Conservation (phyloP, 2,888 invertebrate species). For the Agapostemon virescens region DNA sequence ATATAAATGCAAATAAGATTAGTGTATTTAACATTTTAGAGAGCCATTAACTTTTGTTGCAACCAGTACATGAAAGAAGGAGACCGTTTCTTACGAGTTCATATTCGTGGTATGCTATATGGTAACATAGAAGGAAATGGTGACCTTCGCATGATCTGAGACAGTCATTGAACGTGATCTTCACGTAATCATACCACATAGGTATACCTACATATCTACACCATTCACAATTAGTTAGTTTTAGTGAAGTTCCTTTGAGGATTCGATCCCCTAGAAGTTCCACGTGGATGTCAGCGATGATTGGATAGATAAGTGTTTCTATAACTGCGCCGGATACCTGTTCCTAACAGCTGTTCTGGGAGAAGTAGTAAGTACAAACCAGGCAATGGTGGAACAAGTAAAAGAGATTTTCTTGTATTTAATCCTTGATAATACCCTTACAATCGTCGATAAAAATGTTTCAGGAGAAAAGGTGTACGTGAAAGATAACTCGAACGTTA, state of each 20-base stretch:
- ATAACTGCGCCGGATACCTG: neutral
- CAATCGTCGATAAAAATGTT: neutral
- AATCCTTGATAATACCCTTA: neutral
- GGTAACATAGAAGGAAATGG: neutral
- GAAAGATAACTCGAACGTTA: neutral
- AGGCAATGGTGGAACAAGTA: neutral
- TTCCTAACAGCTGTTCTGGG: slow-evolving; percentile 3
- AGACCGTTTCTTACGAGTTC: too few relatives aligned
- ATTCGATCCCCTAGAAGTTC: neutral
- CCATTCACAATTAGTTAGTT: neutral
- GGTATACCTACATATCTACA: neutral
- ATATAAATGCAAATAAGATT: too few relatives aligned
- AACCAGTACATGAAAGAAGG: too few relatives aligned
- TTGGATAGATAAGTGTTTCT: slow-evolving; percentile 16
- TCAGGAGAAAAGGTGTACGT: neutral
- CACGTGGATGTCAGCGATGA: neutral
- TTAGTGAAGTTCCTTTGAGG: neutral
- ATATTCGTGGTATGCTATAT: neutral
- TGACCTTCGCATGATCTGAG: neutral
- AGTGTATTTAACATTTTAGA: too few relatives aligned
- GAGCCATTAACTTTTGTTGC: too few relatives aligned
- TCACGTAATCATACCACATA: neutral
- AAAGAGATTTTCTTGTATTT: neutral
- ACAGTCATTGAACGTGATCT: neutral
- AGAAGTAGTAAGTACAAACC: neutral